phyloP scores from a whole-genome alignment of 2,797 vertebrate genomes.

The Acanthopagrus latus region DNA sequence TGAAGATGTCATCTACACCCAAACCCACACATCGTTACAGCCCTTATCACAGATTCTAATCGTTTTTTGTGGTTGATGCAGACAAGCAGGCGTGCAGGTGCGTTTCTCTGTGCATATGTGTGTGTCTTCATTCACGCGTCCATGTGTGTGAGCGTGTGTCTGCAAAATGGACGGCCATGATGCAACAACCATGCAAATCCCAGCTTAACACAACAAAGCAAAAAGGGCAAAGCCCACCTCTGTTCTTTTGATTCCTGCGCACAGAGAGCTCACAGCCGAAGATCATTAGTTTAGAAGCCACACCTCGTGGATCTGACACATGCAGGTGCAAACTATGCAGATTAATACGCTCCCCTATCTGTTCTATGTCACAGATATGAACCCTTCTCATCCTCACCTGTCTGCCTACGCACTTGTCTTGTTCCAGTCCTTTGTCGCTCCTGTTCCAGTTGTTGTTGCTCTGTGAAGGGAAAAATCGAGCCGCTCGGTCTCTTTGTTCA shows the following conservation, averaged over 20 bases:
- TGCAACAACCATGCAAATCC: conserved; percentile 72
- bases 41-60: conserved; percentile 19
- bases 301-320: conserved; percentile 27
- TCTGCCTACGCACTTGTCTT: conserved; percentile 49
- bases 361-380: too few species aligned
- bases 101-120: background rate
- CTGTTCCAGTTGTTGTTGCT: conserved; percentile 20
- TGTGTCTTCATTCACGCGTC: conserved; percentile 53
- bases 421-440: conserved; percentile 35
- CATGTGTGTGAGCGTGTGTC: conserved; percentile 15
- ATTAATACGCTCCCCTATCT: background rate
- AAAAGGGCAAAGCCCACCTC: conserved; percentile 20
- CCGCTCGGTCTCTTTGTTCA: conserved; percentile 35
- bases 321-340: conserved; percentile 3
- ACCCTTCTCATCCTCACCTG: conserved; percentile 66
- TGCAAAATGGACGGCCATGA: conserved; percentile 66
- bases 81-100: conserved; percentile 4
- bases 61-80: conserved; percentile 1
- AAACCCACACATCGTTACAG: conserved; percentile 14
- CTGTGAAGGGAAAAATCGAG: conserved; percentile 25
- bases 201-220: conserved; percentile 43
- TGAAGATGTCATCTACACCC: conserved; percentile 34
- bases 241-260: conserved; percentile 1
- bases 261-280: background rate
- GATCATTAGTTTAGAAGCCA: conserved; percentile 2